Percentiles rank a stretch among this genome's conserved stretches.
Evolutionary conservation across 2,797 vertebrate genomes (phyloP).

Genomic region (Notoglanidium macrostoma): DNA sequence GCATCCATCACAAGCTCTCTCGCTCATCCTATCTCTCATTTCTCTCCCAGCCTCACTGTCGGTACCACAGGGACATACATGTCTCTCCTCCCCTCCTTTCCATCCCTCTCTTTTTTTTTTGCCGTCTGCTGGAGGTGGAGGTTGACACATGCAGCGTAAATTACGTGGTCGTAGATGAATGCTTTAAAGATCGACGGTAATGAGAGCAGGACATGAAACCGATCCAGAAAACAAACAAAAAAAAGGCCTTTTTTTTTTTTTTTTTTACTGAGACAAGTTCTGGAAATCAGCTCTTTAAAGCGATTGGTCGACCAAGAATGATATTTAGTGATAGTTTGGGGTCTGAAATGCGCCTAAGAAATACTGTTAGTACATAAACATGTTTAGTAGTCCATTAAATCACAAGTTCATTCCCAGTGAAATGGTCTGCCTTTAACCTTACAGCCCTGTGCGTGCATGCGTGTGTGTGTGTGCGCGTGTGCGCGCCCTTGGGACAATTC

Average conservation of each 20-base stretch:
- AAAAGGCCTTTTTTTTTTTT: too few species aligned
- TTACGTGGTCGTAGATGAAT: constrained; percentile 45
- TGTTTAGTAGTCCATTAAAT: neutral
- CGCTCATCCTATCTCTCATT: constrained; percentile 28
- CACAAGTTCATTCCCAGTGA: neutral
- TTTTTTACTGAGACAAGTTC: neutral
- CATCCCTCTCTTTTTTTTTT: constrained; percentile 20
- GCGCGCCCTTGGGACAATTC: neutral
- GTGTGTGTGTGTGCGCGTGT: neutral
- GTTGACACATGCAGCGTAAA: constrained; percentile 43
- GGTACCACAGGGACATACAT: constrained; percentile 37
- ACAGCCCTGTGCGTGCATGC: neutral
- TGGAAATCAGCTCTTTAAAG: too few species aligned
- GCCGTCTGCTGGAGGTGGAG: neutral
- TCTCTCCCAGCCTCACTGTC: constrained; percentile 60
- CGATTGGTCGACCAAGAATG: neutral
- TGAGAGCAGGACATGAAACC: neutral
- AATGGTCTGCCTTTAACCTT: constrained; percentile 1
- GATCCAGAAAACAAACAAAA: neutral
- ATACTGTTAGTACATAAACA: neutral
- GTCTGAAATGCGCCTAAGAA: neutral
- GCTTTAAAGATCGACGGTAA: neutral
- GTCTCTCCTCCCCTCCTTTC: constrained; percentile 11
- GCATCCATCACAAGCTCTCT: constrained; percentile 56
- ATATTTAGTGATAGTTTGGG: neutral